These are phyloP conservation scores for Chionomys nivalis DNA, from an alignment of 2,113 vertebrate species.

Conservation along the genomic window DNA sequence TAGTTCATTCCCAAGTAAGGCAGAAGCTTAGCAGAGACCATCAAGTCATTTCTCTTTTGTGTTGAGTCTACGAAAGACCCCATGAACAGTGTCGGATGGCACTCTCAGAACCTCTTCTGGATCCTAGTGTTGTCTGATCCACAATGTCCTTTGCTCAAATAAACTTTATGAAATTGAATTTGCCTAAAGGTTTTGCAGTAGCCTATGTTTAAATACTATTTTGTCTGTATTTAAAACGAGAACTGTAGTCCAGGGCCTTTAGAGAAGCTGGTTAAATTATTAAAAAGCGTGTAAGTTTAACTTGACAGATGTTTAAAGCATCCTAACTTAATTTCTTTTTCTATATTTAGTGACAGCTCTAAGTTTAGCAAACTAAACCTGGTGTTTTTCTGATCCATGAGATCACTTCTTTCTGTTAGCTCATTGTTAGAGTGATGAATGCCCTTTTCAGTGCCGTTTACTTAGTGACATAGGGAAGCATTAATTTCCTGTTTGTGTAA, in stretches of 20 bases:
- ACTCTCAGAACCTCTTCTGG: neutral
- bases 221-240: conserved; percentile 17
- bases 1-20: neutral
- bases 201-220: neutral
- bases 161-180: neutral
- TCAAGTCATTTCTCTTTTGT: neutral
- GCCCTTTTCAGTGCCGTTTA: neutral
- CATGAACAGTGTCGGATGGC: no score
- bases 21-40: neutral
- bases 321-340: conserved; percentile 5
- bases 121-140: neutral
- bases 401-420: neutral
- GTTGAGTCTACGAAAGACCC: neutral
- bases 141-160: neutral
- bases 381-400: neutral
- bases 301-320: neutral
- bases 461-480: neutral
- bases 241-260: neutral
- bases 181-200: neutral
- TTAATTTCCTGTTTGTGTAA: neutral
- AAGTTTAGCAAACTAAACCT: neutral
- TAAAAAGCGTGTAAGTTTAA: neutral
- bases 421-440: neutral
- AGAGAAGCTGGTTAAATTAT: neutral
- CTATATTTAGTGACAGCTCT: neutral